Evolutionary conservation across 2,797 vertebrate species (phyloP).

Genomic region (Lacerta agilis): DNA sequence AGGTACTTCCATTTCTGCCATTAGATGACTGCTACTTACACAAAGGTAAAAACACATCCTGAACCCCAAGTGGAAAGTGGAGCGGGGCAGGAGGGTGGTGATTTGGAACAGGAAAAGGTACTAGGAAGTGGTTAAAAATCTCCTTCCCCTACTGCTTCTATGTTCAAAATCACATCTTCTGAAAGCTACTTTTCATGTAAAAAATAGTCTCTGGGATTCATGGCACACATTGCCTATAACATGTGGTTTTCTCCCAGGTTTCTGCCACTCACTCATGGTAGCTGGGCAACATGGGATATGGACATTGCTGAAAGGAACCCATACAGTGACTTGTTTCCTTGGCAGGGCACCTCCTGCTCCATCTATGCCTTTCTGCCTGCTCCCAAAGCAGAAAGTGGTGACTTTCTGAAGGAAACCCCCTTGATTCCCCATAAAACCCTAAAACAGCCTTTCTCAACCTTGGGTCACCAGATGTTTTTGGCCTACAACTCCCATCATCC

Average conservation of each 20-base stretch:
- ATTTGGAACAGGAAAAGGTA: background rate
- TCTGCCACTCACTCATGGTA: background rate
- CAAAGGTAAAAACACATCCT: background rate
- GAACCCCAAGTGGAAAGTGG: background rate
- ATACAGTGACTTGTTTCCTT: too few species aligned
- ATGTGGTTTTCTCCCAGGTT: background rate
- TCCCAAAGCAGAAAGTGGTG: background rate
- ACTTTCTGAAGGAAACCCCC: background rate
- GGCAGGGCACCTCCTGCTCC: too few species aligned
- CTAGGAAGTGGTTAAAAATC: background rate
- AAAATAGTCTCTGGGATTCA: background rate
- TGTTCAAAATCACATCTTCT: background rate
- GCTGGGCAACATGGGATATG: background rate
- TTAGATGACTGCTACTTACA: background rate
- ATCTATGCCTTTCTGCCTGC: background rate
- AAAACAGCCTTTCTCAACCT: too few species aligned
- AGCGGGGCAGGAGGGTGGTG: background rate
- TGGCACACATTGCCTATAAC: background rate
- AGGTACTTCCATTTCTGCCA: background rate
- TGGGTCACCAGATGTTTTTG: too few species aligned
- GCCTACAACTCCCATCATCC: too few species aligned
- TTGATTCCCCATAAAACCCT: background rate
- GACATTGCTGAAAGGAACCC: background rate
- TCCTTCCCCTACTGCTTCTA: background rate
- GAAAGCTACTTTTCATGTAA: background rate